Percentiles rank a stretch among this genome's conserved stretches.
phyloP scores from a whole-genome alignment of 2,113 vertebrate species.

The Zingel zingel region DNA sequence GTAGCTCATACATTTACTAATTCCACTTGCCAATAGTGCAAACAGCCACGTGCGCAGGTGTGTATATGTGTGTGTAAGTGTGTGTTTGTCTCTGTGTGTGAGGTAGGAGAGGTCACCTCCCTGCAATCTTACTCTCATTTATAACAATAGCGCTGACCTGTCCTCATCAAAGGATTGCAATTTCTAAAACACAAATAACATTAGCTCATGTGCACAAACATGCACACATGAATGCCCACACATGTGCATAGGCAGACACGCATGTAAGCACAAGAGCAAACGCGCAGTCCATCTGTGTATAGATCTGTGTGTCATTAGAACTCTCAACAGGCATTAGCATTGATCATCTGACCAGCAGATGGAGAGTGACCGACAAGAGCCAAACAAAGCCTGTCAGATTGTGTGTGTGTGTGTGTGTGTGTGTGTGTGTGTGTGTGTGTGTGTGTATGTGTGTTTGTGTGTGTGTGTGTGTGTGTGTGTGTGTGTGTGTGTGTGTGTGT shows the following conservation, averaged over 20 bases:
- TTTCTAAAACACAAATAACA: conserved; percentile 75
- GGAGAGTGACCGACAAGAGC: conserved; percentile 76
- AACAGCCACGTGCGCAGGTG: conserved; percentile 72
- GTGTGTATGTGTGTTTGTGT: conserved; percentile 22
- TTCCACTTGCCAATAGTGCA: conserved; percentile 84
- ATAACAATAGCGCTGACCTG: conserved; percentile 75
- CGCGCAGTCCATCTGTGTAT: conserved; percentile 66
- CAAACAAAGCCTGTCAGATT: conserved; percentile 59
- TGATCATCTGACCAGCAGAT: conserved; percentile 81
- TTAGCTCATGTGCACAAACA: conserved; percentile 56
- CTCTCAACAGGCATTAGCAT: conserved; percentile 77
- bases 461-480: conserved; percentile 11
- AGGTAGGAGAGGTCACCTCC: conserved; percentile 75
- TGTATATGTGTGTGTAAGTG: conserved; percentile 45
- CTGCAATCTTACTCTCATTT: conserved; percentile 76
- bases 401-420: conserved; percentile 29
- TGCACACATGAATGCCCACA: conserved; percentile 39
- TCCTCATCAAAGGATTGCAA: conserved; percentile 77
- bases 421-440: conserved; percentile 23
- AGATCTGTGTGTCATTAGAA: conserved; percentile 75
- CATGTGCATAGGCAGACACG: neutral
- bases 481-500: conserved; percentile 37
- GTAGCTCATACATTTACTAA: conserved; percentile 85
- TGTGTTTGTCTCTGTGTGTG: conserved; percentile 52
- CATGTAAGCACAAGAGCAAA: conserved; percentile 12